Percentiles rank a stretch among this genome's conserved stretches.
These are phyloP conservation scores for Anticlea derivata DNA, from an alignment of 2,888 invertebrate genomes.

Conservation along the genomic window DNA sequence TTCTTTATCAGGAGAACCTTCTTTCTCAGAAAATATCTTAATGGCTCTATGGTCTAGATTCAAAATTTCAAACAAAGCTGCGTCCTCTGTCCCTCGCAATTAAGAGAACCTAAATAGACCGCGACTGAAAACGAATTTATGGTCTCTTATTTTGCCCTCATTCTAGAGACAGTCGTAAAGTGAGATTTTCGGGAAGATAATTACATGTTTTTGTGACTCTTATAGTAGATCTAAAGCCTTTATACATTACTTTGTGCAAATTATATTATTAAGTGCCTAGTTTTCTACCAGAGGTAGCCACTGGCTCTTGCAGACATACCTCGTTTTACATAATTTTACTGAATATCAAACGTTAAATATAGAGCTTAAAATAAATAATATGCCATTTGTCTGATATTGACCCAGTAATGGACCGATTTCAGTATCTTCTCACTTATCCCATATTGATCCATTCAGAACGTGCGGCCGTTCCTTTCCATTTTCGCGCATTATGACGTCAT, in stretches of 20 bases:
- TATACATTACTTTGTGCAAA: not conserved
- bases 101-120: slow-evolving; percentile 51
- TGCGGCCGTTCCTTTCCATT: slow-evolving; percentile 34
- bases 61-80: slow-evolving; percentile 19
- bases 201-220: slow-evolving; percentile 9
- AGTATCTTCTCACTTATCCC: slow-evolving; percentile 32
- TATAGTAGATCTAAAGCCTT: not conserved
- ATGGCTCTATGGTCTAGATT: slow-evolving; percentile 5
- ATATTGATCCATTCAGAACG: slow-evolving; percentile 34
- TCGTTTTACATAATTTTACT: no score
- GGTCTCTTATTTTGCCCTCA: slow-evolving; percentile 40
- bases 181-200: slow-evolving; percentile 30
- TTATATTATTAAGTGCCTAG: no score
- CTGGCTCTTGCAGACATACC: no score
- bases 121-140: slow-evolving; percentile 56
- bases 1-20: no score
- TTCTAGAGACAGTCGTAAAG: slow-evolving; percentile 37
- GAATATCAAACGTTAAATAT: no score
- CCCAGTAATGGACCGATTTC: slow-evolving; percentile 32
- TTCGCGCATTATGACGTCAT: slow-evolving; percentile 29
- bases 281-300: no score
- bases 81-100: slow-evolving; percentile 47
- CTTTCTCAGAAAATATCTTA: no score
- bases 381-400: slow-evolving; percentile 20
- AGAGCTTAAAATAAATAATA: slow-evolving; percentile 17